Conservation (phyloP, 2,888 invertebrate genomes). For the Philereme transversata region DNA sequence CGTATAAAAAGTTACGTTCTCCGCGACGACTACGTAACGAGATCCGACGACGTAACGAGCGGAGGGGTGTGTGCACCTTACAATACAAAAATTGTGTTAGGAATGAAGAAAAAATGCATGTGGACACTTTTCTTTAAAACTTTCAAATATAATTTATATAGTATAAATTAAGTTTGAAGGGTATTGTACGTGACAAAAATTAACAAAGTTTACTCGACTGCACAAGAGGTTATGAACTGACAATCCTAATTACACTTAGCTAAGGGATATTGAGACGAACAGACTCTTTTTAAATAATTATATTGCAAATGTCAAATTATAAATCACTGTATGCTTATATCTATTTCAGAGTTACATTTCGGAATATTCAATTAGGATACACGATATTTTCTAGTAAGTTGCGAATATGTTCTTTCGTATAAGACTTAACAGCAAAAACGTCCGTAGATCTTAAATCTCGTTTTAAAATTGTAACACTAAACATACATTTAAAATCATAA, state of each 20-base stretch:
- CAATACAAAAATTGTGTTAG: slow-evolving; percentile 22
- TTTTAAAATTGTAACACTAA: slow-evolving; percentile 49
- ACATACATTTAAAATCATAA: slow-evolving; percentile 63
- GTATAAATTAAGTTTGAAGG: neutral
- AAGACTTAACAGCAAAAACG: slow-evolving; percentile 27
- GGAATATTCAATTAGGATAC: slow-evolving; percentile 24
- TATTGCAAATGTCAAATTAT: slow-evolving; percentile 63
- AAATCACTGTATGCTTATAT: slow-evolving; percentile 55
- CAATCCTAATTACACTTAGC: slow-evolving; percentile 12
- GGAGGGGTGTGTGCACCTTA: slow-evolving; percentile 15
- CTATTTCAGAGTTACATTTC: slow-evolving; percentile 32
- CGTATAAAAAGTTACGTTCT: slow-evolving; percentile 37
- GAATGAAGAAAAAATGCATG: slow-evolving; percentile 23
- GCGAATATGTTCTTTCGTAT: slow-evolving; percentile 1
- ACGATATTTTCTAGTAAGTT: slow-evolving; percentile 8
- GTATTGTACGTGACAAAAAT: slow-evolving; percentile 4
- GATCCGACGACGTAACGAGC: too few species aligned
- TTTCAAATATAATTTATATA: neutral
- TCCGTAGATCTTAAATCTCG: slow-evolving; percentile 50
- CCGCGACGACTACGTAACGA: slow-evolving; percentile 4
- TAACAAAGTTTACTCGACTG: neutral
- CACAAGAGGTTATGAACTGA: neutral
- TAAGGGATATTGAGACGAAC: slow-evolving; percentile 49
- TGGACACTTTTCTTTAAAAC: slow-evolving; percentile 10
- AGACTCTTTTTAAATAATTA: slow-evolving; percentile 48